Percentiles rank a stretch among this genome's conserved stretches.
Conservation (phyloP, 1,140 invertebrate species). For the Drosophila malerkotliana region DNA sequence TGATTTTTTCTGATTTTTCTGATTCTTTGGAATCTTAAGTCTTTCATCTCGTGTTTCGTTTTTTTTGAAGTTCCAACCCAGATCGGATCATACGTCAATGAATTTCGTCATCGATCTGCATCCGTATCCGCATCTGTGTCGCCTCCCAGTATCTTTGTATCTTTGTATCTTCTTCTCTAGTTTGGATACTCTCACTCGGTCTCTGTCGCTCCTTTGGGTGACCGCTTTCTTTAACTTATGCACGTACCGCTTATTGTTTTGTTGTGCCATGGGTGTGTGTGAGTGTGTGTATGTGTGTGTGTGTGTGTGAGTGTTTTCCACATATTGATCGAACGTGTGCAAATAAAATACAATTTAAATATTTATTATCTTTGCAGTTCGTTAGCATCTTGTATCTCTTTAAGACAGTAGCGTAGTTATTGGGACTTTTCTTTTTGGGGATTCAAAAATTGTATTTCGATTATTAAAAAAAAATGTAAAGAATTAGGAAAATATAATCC, state of each 20-base stretch:
- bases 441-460: background rate
- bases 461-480: too few relatives aligned
- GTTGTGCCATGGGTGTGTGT: background rate
- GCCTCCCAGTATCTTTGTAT: slow-evolving; percentile 5
- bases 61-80: slow-evolving; percentile 1
- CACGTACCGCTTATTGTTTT: slow-evolving; percentile 31
- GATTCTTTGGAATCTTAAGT: slow-evolving; percentile 6
- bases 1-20: slow-evolving; percentile 1
- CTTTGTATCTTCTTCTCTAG: slow-evolving; percentile 16
- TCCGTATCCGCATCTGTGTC: slow-evolving; percentile 59
- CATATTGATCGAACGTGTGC: slow-evolving; percentile 82
- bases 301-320: slow-evolving; percentile 51
- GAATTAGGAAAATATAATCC: too few relatives aligned
- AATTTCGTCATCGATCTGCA: slow-evolving; percentile 63
- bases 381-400: slow-evolving; percentile 82
- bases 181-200: background rate
- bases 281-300: slow-evolving; percentile 26
- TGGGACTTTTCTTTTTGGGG: background rate
- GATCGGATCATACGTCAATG: slow-evolving; percentile 29
- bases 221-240: slow-evolving; percentile 52
- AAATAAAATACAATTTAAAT: slow-evolving; percentile 83
- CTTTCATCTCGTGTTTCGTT: background rate
- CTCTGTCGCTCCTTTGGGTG: slow-evolving; percentile 17
- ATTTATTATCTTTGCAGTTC: slow-evolving; percentile 83
- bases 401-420: slow-evolving; percentile 37